phyloP scores from a whole-genome alignment of 2,113 vertebrate genomes.

The Melanerpes aurifrons region DNA sequence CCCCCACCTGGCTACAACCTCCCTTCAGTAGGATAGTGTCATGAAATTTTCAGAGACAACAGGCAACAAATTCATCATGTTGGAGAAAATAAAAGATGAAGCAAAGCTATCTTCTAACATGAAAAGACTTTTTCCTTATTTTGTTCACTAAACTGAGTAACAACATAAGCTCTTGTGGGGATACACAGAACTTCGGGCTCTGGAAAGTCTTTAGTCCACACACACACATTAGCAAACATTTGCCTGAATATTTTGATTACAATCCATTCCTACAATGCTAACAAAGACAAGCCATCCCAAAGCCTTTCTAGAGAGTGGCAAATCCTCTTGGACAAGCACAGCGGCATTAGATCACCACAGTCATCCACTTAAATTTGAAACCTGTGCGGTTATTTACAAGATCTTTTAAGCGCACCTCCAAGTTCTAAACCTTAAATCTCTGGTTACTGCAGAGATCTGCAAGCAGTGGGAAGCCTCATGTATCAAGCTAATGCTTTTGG shows the following conservation, averaged over 20 bases:
- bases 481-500: background rate
- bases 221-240: background rate
- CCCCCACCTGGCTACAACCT: no score
- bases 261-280: background rate
- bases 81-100: background rate
- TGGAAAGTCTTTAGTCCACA: background rate
- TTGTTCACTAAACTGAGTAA: background rate
- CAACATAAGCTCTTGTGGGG: background rate
- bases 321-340: background rate
- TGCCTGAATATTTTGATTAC: background rate
- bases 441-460: background rate
- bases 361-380: background rate
- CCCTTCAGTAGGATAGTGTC: background rate
- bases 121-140: background rate
- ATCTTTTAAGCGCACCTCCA: background rate
- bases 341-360: background rate
- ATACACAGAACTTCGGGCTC: background rate
- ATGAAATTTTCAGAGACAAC: background rate
- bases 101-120: background rate
- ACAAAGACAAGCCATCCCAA: background rate
- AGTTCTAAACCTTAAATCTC: constrained; percentile 8
- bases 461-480: background rate
- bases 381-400: background rate
- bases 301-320: background rate
- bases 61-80: background rate